These are phyloP conservation scores for Chelidonichthys spinosus DNA, from an alignment of 2,797 vertebrate genomes.

Conservation along the genomic window DNA sequence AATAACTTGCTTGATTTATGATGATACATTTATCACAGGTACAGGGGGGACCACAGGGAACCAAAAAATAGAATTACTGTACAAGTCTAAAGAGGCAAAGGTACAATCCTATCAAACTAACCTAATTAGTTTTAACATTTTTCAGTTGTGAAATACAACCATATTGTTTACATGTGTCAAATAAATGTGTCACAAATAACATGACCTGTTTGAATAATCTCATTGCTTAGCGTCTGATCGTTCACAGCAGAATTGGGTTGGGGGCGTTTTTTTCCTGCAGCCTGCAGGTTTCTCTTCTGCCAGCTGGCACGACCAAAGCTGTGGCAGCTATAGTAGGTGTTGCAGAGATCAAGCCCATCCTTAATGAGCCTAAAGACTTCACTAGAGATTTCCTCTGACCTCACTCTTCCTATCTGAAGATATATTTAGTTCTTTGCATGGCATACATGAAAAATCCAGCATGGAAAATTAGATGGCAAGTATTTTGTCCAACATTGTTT, in stretches of 20 bases:
- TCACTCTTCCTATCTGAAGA: constrained; percentile 73
- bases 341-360: constrained; percentile 80
- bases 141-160: constrained; percentile 1
- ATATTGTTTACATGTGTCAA: constrained; percentile 9
- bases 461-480: constrained; percentile 4
- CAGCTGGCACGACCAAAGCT: constrained; percentile 71
- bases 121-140: constrained; percentile 1
- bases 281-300: constrained; percentile 55
- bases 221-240: constrained; percentile 1
- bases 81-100: background rate
- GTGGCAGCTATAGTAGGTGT: constrained; percentile 69
- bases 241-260: constrained; percentile 20
- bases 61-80: background rate
- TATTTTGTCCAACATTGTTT: background rate
- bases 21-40: background rate
- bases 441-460: constrained; percentile 35
- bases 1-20: background rate
- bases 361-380: constrained; percentile 82
- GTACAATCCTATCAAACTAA: background rate
- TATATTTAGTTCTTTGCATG: constrained; percentile 67
- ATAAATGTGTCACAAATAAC: constrained; percentile 1
- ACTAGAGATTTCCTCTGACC: constrained; percentile 80
- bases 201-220: background rate
- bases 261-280: constrained; percentile 25
- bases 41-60: background rate